Conservation (phyloP, 2,113 vertebrate genomes). For the Pterocles gutturalis region DNA sequence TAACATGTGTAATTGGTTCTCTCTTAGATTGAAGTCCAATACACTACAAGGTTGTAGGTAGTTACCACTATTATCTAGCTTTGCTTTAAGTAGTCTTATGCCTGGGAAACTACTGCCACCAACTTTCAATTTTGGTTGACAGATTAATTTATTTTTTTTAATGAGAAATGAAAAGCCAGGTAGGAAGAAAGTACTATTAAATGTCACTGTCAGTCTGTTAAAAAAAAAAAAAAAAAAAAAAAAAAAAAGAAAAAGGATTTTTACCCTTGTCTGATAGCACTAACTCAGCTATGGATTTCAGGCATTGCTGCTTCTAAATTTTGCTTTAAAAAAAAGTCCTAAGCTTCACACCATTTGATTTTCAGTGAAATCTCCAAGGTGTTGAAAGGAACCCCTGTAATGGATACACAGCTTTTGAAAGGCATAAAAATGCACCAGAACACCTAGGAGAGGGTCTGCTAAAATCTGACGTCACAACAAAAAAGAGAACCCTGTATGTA, state of each 20-base stretch:
- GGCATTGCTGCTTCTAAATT: constrained; percentile 9
- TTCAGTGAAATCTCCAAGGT: constrained; percentile 43
- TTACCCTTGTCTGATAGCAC: not conserved
- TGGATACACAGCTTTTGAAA: constrained; percentile 1
- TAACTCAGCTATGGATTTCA: not conserved
- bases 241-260: not conserved
- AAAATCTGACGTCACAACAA: not conserved
- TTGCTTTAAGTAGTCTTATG: not conserved
- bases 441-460: not conserved
- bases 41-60: not conserved
- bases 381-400: not conserved
- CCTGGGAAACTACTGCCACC: not conserved
- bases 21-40: not conserved
- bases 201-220: not conserved
- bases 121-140: not conserved
- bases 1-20: not conserved
- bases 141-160: not conserved
- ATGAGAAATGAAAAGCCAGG: not conserved
- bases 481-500: not conserved
- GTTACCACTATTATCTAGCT: not conserved
- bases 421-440: not conserved
- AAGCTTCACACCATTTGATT: not conserved
- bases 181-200: not conserved
- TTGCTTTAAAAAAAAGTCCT: not conserved
- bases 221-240: not conserved